Base-by-base conservation (phyloP, 2,113 vertebrate species). In the Quiscalus mexicanus region DNA sequence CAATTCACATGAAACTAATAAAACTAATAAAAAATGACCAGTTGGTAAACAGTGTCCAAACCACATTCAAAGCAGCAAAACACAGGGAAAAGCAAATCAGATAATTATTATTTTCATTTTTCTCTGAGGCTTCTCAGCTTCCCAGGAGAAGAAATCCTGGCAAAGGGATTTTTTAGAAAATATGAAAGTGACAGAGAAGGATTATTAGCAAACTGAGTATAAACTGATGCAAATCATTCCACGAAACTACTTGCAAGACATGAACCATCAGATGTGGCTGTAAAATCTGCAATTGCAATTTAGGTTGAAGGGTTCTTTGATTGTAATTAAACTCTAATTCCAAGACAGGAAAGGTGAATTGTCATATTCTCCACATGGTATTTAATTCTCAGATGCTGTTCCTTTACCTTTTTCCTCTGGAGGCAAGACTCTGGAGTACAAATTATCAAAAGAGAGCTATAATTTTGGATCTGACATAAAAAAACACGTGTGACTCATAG, bases 401-500 rank as follows among this genome's bases (percentile, higher is more conserved):
- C 14, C 68, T 86, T 96, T 42, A 95, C 82, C 87, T 92, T 90
- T 90, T 92, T 59, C 44, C 68, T 67, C 75, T 88, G 28, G 49
- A 89, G 58, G 69, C 16, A 96, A 93, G 45, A 78, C 62, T 67
- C 52, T 39, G 50, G 85, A 67, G 55, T 55, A 77, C 24, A 84
- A 94, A 91, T 59, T 93, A 91, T 58, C 67, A 70, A 76, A 52
- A 93, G 27, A 90, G 45, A 59, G 33, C 42, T 91, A 86, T 91
- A 94, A 85, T 90, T 95, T 96, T 91, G 78, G 35, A 86, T 95
- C 17, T 91, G 79, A 92, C 39, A 92, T 59, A 88, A 96, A 95
- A 95, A 93, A 84, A 80, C 12, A 68, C 4, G 64, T 16, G 52
- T 96, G 82, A 93, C 83, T 94, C 83, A 96, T 4, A 86, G 60